These are phyloP conservation scores for Drosophila barbarae DNA, from an alignment of 2,888 invertebrate species.

Conservation along the genomic window DNA sequence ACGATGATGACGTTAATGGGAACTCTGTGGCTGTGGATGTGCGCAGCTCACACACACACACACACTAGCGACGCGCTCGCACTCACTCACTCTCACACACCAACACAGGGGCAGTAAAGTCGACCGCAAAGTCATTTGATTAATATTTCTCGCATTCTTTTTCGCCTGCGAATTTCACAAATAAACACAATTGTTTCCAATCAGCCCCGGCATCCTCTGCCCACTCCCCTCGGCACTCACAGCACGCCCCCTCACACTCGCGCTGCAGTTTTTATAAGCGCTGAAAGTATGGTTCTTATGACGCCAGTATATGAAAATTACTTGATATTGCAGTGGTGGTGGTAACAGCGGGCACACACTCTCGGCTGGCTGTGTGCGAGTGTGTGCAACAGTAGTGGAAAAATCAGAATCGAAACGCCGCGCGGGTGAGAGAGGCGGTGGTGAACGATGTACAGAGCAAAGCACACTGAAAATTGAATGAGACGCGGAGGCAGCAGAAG, in stretches of 20 bases:
- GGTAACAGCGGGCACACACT: slow-evolving; percentile 41
- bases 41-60: slow-evolving; percentile 47
- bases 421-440: slow-evolving; percentile 76
- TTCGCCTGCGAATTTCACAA: slow-evolving; percentile 67
- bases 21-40: slow-evolving; percentile 63
- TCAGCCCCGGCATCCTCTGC: slow-evolving; percentile 42
- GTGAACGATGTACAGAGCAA: slow-evolving; percentile 71
- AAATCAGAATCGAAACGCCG: slow-evolving; percentile 68
- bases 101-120: slow-evolving; percentile 46
- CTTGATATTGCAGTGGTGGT: slow-evolving; percentile 58
- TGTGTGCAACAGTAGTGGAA: slow-evolving; percentile 71
- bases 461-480: slow-evolving; percentile 76
- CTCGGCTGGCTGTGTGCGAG: slow-evolving; percentile 32
- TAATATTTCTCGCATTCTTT: slow-evolving; percentile 52
- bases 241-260: slow-evolving; percentile 22
- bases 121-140: slow-evolving; percentile 73
- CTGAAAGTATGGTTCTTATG: slow-evolving; percentile 66
- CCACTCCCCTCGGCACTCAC: not conserved
- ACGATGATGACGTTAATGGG: slow-evolving; percentile 78
- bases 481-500: slow-evolving; percentile 73
- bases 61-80: slow-evolving; percentile 22
- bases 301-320: slow-evolving; percentile 72
- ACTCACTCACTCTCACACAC: slow-evolving; percentile 29
- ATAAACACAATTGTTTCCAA: slow-evolving; percentile 62
- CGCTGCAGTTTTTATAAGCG: slow-evolving; percentile 52